Evolutionary conservation across 2,888 invertebrate species (phyloP), one percentile per base, ranked within the genome.

Genomic region (Agrotis segetum): DNA sequence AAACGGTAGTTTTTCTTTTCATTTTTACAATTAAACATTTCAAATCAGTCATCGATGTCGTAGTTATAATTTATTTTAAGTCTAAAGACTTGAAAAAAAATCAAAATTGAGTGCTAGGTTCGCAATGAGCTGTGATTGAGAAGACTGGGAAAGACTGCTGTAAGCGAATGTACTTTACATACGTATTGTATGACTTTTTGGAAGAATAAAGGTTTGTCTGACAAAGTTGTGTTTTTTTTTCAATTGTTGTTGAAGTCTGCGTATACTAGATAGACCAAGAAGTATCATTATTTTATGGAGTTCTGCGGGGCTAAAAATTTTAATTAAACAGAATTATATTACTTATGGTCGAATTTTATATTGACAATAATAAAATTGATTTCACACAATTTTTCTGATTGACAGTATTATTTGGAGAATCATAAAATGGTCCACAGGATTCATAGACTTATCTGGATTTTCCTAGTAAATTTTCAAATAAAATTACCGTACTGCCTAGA

Each of bases 101-200:
- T 29, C 24, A 59, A 67, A 80, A 69, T 59, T 66, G 58, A 46
- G 73, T 64, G 63, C 75, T 71, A 53, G 71, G 71, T 67, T 75
- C 47, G 66, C 59, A 77, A 68, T 65, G 71, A 66, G 19, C 70
- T 83, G 71, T 81, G 77, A 78, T 81, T 70, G 71, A 29, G 34
- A 71, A 70, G 72, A 80, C 79, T 77, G 79, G 63, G 66, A 60
- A 59, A 4, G 67, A 77, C 53, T 77, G 77, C 76, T 80, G 19
- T 61, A 69, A 67, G 69, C 62, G 52, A 78, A 73, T 74, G 17
- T 68, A 67, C 44, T 80, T 50, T n/a, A 67, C 40, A 49, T 81
- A 81, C 50, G 24, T 80, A 49, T 70, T 79, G 63, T 74, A 75
- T 60, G 61, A 34, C 14, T 67, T 79, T 76, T 81, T 77, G 61